A percentile compares a stretch with the other conserved stretches of the same genome.
Evolutionary conservation across 2,888 invertebrate species (phyloP).

Genomic region (Pachycephus smyrnensis): DNA sequence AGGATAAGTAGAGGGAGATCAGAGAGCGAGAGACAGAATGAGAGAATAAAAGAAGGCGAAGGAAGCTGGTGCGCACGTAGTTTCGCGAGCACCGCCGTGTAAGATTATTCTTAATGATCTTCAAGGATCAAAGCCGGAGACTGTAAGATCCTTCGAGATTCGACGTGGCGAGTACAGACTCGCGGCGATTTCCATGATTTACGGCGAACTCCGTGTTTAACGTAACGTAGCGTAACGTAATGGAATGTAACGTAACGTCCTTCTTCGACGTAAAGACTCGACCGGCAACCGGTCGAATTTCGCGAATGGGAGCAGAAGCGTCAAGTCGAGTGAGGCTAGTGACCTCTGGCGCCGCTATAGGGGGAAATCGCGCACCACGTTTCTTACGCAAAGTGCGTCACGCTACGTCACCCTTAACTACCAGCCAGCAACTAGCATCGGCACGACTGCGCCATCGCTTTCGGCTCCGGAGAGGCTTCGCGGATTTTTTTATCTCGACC

Average conservation of each 20-base stretch:
- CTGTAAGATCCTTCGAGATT: too few species aligned
- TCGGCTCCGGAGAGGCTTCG: slow-evolving; percentile 31
- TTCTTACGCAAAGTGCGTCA: too few species aligned
- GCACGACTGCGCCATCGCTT: background rate
- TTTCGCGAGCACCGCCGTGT: slow-evolving; percentile 14
- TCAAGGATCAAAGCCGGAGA: too few species aligned
- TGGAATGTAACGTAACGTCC: too few species aligned
- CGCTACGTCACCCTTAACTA: too few species aligned
- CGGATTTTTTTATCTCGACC: slow-evolving; percentile 53
- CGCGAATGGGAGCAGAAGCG: slow-evolving; percentile 20
- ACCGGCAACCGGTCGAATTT: too few species aligned
- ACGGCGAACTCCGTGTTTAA: too few species aligned
- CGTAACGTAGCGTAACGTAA: too few species aligned
- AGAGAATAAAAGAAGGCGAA: slow-evolving; percentile 26
- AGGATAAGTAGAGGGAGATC: slow-evolving; percentile 17
- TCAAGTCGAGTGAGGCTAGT: slow-evolving; percentile 50
- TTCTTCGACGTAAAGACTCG: too few species aligned
- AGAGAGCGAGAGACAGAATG: slow-evolving; percentile 16
- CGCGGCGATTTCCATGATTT: too few species aligned
- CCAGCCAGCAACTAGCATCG: too few species aligned
- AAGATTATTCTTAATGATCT: background rate
- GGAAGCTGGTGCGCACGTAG: slow-evolving; percentile 1
- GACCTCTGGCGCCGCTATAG: slow-evolving; percentile 48
- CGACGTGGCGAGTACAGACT: too few species aligned
- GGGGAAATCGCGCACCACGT: slow-evolving; percentile 1